These are phyloP conservation scores for Actinostola sp. DNA, from an alignment of 92 coral and sea anemone species.

Conservation along the genomic window DNA sequence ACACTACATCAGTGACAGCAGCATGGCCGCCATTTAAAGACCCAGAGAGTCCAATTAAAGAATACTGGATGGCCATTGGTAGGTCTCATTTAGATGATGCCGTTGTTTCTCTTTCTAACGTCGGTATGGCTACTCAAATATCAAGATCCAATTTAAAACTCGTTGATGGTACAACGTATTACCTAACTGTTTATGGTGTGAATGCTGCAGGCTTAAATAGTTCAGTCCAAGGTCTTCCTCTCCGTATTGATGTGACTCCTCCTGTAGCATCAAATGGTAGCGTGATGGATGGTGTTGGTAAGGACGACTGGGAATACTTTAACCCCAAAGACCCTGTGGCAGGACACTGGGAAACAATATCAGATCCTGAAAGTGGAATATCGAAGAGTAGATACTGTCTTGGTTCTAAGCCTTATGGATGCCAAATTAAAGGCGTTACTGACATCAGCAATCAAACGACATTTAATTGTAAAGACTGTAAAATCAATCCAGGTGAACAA, in stretches of 20 bases:
- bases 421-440: constrained; percentile 64
- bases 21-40: constrained; percentile 83
- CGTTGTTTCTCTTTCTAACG: constrained; percentile 55
- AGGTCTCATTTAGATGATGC: constrained; percentile 60
- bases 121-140: constrained; percentile 58
- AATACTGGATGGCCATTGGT: constrained; percentile 75
- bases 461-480: constrained; percentile 62
- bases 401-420: constrained; percentile 84
- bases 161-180: constrained; percentile 53
- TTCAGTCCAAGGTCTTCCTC: constrained; percentile 43
- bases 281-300: constrained; percentile 74
- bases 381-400: constrained; percentile 66
- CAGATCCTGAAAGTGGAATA: constrained; percentile 84
- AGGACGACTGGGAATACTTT: constrained; percentile 66
- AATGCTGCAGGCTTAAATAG: constrained; percentile 80
- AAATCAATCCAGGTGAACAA: constrained; percentile 55
- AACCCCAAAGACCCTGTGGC: constrained; percentile 49
- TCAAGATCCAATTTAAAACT: constrained; percentile 50
- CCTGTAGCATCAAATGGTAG: constrained; percentile 67
- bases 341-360: constrained; percentile 82
- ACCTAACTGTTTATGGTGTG: constrained; percentile 71
- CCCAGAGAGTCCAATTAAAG: constrained; percentile 63
- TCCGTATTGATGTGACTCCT: constrained; percentile 75
- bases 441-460: constrained; percentile 57
- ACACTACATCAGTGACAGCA: constrained; percentile 45